Base-by-base conservation (phyloP, 2,888 invertebrate genomes). In the Aproaerema taeniolella region DNA sequence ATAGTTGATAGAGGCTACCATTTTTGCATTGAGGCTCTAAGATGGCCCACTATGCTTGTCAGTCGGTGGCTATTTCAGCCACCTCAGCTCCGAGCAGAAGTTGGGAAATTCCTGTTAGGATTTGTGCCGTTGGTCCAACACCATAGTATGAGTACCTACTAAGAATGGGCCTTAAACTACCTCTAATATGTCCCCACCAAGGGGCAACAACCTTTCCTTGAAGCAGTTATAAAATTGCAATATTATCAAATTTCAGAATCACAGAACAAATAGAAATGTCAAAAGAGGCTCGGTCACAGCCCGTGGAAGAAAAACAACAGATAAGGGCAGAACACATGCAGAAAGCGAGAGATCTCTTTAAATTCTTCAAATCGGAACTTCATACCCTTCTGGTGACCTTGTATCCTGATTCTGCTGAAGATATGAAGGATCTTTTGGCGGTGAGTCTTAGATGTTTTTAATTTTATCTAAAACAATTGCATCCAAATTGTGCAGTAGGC, bases 291-390 rank as follows among this genome's bases (percentile, higher is more conserved):
- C 51, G 50, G 2, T 66, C 52, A 12, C 50, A 50, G n/a, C n/a
- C 62, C 31, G 54, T 80, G 0, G 53, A 45, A 7, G n/a, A n/a
- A n/a, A n/a, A n/a, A n/a, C n/a, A n/a, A n/a, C 54, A 63, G 31
- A 53, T 80, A 0, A 53, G 45, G 6, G 55, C 61, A 0, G 65
- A 72, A 36, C 77, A 83, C 33, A 9, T 81, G 0, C 46, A 50
- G 6, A 76, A 67, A 35, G 82, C 82, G 0, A 77, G 70, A 38
- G 66, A 72, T 4, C 61, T 49, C 29, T 87, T 87, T 39, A 52
- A 56, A 0, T 41, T 49, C 1, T 54, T 83, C 58, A 87, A 85
- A 51, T 55, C 43, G 4, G 68, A 76, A 41, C 55, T 87, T 0
- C 70, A 70, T 4, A 58, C 61, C 0, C 59, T 86, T 0, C 68